These are phyloP conservation scores for Alosa alosa DNA, from an alignment of 2,113 vertebrate species.

Conservation along the genomic window DNA sequence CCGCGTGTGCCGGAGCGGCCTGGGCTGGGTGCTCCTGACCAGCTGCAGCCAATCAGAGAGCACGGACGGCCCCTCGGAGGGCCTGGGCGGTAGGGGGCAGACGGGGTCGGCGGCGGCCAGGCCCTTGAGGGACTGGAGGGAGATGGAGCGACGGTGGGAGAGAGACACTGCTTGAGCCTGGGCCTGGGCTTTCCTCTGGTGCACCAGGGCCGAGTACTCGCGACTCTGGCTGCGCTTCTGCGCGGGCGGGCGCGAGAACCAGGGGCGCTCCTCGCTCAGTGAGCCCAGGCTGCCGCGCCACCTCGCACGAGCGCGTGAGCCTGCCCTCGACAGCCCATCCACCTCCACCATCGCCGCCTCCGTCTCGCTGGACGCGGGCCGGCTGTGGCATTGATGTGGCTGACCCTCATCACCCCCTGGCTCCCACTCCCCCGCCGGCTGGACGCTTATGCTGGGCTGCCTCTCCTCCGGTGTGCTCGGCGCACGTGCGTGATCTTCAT, in stretches of 20 bases:
- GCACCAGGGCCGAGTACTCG: conserved; percentile 63
- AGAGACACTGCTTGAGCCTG: conserved; percentile 21
- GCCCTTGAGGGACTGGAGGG: conserved; percentile 59
- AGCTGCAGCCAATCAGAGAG: conserved; percentile 65
- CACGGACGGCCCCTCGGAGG: conserved; percentile 53
- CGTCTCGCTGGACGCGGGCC: no score
- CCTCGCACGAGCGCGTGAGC: background rate
- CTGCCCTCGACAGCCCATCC: background rate
- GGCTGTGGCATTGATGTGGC: background rate
- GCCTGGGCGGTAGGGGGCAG: conserved; percentile 28
- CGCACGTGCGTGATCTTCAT: no score
- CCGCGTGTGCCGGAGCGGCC: conserved; percentile 45
- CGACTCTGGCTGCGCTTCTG: conserved; percentile 44
- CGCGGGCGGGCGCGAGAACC: background rate
- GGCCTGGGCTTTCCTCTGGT: conserved; percentile 47
- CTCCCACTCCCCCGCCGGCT: background rate
- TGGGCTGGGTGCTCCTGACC: conserved; percentile 58
- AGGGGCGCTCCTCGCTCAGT: background rate
- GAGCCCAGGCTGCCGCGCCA: background rate
- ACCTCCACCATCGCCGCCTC: background rate
- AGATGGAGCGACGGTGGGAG: conserved; percentile 51
- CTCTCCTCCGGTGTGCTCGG: background rate
- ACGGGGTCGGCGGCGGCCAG: conserved; percentile 45
- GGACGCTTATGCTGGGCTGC: background rate
- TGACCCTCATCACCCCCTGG: background rate